Evolutionary conservation across 2,113 vertebrate species (phyloP), one percentile per base, ranked within the genome.

Genomic region (Apus apus): DNA sequence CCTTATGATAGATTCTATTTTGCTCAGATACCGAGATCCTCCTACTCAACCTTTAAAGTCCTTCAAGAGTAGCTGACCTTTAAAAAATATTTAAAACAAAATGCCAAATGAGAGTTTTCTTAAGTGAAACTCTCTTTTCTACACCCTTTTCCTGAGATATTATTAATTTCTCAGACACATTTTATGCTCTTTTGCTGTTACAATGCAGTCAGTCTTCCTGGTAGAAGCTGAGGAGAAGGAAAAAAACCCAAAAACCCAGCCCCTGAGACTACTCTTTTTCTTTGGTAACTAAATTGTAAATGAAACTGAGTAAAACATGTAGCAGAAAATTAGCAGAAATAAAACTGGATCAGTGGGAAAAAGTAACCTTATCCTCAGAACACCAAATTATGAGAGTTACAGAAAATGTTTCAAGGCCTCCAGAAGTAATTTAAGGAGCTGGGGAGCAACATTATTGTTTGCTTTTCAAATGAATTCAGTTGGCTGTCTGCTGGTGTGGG

Each of bases 61-160:
- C 95, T 98, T 98, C 95, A 95, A 87, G 97, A 98, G 91, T 94
- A 94, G 97, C 5, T 98, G 97, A 98, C 97, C 96, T 98, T 98
- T 98, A 77, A 85, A 79, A 85, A 67, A 17, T 77, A 87, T 36
- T 94, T 87, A 58, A 97, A 97, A 75, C 48, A 85, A 92, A 91
- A 53, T 94, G 91, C 53, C 82, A 90, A 48, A 58, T 4, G 10
- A 83, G 78, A 67, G 54, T 84, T 93, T 94, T 95, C 72, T 91
- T 78, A 82, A 89, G 74, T 83, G 7, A 85, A 89, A 91, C 60
- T 90, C 7, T 92, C 67, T 57, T 91, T 13, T 60, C 18, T 73
- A 5, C 27, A 21, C 81, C 25, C 46, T 40, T 65, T 84, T 82
- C 67, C 36, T 88, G 53, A 65, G 38, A 32, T 95, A 38, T 83